These are phyloP conservation scores for Corapipo altera DNA, from an alignment of 2,113 vertebrate species.

Conservation along the genomic window DNA sequence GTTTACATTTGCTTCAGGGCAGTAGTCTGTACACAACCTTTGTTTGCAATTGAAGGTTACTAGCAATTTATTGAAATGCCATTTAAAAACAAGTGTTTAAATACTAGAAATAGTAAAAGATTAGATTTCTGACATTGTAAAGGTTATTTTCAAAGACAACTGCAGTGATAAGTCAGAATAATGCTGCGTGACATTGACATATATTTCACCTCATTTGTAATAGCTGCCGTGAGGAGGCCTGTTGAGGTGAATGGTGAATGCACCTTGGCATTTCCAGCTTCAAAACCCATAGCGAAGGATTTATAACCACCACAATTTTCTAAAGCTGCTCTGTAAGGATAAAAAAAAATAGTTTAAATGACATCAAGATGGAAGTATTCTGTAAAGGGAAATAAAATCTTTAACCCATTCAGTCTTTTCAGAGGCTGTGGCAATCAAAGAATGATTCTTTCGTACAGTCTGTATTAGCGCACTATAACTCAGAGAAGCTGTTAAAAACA, in stretches of 20 bases:
- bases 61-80: neutral
- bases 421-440: neutral
- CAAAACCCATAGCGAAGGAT: conserved; percentile 35
- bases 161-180: neutral
- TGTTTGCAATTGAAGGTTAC: neutral
- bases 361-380: neutral
- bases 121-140: neutral
- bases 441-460: neutral
- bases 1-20: neutral
- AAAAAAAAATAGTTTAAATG: neutral
- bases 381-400: neutral
- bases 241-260: conserved; percentile 1
- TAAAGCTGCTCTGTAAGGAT: neutral
- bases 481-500: neutral
- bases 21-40: neutral
- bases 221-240: neutral
- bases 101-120: neutral
- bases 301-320: conserved; percentile 10
- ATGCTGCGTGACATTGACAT: neutral
- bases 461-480: neutral
- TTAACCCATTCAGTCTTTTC: neutral
- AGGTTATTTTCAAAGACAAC: neutral
- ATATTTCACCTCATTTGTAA: conserved; percentile 11
- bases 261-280: conserved; percentile 46
- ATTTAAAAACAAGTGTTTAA: neutral